Evolutionary conservation across 2,888 invertebrate genomes (phyloP), one percentile per base, ranked within the genome.

Genomic region (Pyrgus malvae): DNA sequence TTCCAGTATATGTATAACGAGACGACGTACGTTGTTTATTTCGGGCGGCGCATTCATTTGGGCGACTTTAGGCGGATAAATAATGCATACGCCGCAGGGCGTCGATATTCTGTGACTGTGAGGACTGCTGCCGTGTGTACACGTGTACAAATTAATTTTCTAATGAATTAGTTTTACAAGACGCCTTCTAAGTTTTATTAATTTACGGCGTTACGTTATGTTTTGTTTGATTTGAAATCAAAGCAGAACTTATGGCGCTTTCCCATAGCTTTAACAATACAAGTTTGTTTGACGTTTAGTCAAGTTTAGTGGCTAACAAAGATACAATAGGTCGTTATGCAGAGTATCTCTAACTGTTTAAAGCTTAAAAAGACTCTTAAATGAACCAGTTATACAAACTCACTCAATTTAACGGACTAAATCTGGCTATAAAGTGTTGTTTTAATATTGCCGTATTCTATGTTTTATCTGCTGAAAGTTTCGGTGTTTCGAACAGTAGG

Each of bases 1-100:
- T n/a, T n/a, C n/a, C n/a, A n/a, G n/a, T n/a, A n/a, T n/a, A n/a
- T n/a, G n/a, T n/a, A n/a, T n/a, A n/a, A n/a, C n/a, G n/a, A n/a
- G n/a, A n/a, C n/a, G n/a, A n/a, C n/a, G n/a, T 65, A 65, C 61
- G 73, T 75, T 78, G 80, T 85, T 86, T 84, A 83, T 83, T 79
- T 79, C 75, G 64, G 67, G 65, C 66, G 78, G 74, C 87, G 87
- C 87, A 87, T 89, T 87, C 83, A 84, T 86, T 85, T 85, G 74
- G 79, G 74, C 72, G 78, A 83, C 78, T 81, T 87, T 86, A 83
- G 80, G 72, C 64, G 70, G 70, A 88, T 88, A 84, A 84, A 89
- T 89, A 87, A 89, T 89, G 87, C 87, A 89, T 88, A 75, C 70
- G 68, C 68, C 74, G 61, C 63, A 69, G 72, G 79, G 83, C 80